A percentile compares a stretch with the other conserved stretches of the same genome.
Conservation (phyloP, 2,113 vertebrate genomes). For the Dromiciops gliroides region DNA sequence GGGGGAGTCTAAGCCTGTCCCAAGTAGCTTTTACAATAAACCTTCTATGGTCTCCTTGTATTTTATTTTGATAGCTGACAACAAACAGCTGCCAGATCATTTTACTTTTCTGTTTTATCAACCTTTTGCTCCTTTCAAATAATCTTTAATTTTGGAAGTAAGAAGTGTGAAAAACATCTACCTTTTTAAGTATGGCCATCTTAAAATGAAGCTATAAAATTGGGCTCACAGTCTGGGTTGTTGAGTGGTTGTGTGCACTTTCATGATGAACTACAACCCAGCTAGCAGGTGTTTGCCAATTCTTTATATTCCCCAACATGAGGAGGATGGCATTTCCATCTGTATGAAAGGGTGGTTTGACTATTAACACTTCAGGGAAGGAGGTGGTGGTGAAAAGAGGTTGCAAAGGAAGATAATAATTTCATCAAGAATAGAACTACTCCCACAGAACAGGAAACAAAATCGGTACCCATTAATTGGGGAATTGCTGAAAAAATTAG, state of each 20-base stretch:
- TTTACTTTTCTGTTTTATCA: slow-evolving; percentile 78
- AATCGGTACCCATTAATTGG: background rate
- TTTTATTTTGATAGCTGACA: slow-evolving; percentile 65
- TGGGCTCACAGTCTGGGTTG: slow-evolving; percentile 75
- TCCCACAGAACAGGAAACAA: background rate
- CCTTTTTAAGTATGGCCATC: slow-evolving; percentile 72
- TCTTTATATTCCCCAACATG: slow-evolving; percentile 73
- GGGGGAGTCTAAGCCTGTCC: background rate
- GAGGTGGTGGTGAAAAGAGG: slow-evolving; percentile 48
- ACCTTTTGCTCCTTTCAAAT: slow-evolving; percentile 71
- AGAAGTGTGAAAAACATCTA: slow-evolving; percentile 77
- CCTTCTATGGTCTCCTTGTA: slow-evolving; percentile 48
- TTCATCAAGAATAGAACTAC: background rate
- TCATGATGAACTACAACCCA: slow-evolving; percentile 80
- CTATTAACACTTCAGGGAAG: slow-evolving; percentile 34
- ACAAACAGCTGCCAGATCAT: slow-evolving; percentile 76
- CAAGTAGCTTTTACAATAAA: slow-evolving; percentile 28
- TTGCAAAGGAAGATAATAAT: slow-evolving; percentile 46
- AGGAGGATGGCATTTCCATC: slow-evolving; percentile 70
- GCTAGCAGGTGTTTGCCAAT: slow-evolving; percentile 79
- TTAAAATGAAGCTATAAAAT: slow-evolving; percentile 79
- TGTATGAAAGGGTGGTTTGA: slow-evolving; percentile 63
- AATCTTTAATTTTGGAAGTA: slow-evolving; percentile 75
- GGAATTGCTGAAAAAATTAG: background rate
- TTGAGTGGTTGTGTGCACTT: slow-evolving; percentile 66